Base-by-base conservation (phyloP, 2,888 invertebrate species). In the Miltochrista miniata region DNA sequence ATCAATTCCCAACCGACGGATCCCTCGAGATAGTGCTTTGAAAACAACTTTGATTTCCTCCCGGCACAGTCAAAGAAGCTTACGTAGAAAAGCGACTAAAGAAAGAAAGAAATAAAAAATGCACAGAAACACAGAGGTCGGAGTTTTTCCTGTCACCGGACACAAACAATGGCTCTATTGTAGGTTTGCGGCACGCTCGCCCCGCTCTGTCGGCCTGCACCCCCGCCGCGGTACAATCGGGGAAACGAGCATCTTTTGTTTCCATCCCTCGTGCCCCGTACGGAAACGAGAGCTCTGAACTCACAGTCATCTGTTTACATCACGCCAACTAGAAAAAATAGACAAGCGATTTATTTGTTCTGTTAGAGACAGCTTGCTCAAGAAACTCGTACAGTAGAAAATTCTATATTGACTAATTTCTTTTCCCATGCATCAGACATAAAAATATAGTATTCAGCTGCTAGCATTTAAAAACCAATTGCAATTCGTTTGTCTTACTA, bases 191-290 rank as follows among this genome's bases (percentile, higher is more conserved):
- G 66, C 64, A 64, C 70, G 51, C 61, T 54, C 60, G 60, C 68
- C 66, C 68, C 67, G 67, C 64, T 56, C 70, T 7, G 48, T 61
- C 65, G 59, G 57, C 59, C 66, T 68, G 64, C 59, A 64, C 61
- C 64, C 78, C 75, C 70, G 67, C 72, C 70, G 64, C 75, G 68
- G 79, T 74, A 72, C 80, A 72, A 77, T 72, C 63, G 79, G 86
- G 90, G 90, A 90, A 90, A 90, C 90, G 90, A 90, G 87, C 90
- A 85, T 87, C 90, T 91, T 91, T 90, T 90, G 90, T 90, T 87
- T 80, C 79, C 75, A 82, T 67, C 79, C 80, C 44, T 81, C 78
- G 72, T 74, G 56, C 74, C 76, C 83, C 78, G 68, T 75, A 68
- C 80, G 82, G 81, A 83, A 85, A 76, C 81, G 82, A 76, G 85